Evolutionary conservation across 2,113 vertebrate genomes (phyloP).

Genomic region (Neodon shergylaensis): DNA sequence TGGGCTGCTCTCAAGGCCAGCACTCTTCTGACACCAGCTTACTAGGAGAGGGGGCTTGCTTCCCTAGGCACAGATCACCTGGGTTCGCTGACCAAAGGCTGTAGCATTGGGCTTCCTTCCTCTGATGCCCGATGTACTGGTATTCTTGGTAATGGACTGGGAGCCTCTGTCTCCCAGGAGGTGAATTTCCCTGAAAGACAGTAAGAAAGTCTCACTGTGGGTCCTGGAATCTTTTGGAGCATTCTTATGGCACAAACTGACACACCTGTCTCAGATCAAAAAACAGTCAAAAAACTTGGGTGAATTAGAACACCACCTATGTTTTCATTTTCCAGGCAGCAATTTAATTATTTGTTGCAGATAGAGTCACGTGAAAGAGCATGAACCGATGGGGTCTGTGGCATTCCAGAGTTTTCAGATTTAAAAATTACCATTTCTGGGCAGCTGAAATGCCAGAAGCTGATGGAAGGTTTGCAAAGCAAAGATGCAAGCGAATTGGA

Average conservation of each 20-base stretch:
- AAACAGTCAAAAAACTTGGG: slow-evolving; percentile 1
- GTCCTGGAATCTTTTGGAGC: not conserved
- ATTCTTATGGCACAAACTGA: not conserved
- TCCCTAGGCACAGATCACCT: not conserved
- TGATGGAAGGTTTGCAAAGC: not conserved
- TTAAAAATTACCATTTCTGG: not conserved
- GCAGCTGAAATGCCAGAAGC: not conserved
- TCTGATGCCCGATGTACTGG: not conserved
- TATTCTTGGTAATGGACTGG: not conserved
- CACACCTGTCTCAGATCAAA: not conserved
- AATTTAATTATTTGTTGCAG: not conserved
- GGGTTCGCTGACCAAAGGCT: not conserved
- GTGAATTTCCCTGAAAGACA: not conserved
- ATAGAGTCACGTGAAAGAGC: not conserved
- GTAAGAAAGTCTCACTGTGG: not conserved
- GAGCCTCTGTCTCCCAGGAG: not conserved
- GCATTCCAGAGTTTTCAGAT: not conserved
- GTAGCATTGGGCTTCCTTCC: not conserved
- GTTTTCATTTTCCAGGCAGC: not conserved
- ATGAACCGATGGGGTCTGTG: not conserved
- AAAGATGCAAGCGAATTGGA: not conserved
- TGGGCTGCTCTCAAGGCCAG: not conserved
- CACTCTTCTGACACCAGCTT: not conserved
- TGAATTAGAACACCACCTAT: not conserved
- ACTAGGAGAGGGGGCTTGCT: not conserved